Conservation (phyloP, 2,797 vertebrate species). For the Cynopterus sphinx region DNA sequence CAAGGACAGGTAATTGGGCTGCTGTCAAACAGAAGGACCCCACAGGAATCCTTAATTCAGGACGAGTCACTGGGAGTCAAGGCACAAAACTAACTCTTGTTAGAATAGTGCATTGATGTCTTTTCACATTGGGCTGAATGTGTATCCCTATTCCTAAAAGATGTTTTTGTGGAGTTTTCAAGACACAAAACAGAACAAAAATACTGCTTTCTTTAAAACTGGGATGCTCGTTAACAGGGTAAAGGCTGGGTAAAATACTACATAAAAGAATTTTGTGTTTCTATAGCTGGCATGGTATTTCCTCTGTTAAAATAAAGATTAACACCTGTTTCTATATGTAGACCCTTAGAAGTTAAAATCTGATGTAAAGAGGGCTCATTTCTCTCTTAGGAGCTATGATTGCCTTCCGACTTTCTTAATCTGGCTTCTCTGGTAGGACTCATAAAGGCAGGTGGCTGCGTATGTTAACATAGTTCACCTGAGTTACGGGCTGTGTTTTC, state of each 20-base stretch:
- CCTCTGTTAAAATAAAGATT: not conserved
- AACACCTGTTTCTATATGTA: not conserved
- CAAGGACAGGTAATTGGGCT: slow-evolving; percentile 85
- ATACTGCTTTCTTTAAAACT: not conserved
- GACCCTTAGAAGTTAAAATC: not conserved
- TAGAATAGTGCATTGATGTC: not conserved
- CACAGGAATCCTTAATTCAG: not conserved
- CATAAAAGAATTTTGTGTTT: not conserved
- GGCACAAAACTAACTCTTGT: not conserved
- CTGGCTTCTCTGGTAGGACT: not conserved
- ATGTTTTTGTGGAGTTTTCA: not conserved
- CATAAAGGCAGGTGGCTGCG: not conserved
- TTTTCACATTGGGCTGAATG: not conserved
- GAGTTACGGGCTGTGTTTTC: not conserved
- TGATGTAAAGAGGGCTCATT: not conserved
- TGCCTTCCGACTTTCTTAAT: not conserved
- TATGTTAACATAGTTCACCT: too few relatives aligned
- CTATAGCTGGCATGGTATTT: not conserved
- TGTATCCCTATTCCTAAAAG: slow-evolving; percentile 36
- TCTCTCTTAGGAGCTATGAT: not conserved
- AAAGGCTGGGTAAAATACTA: not conserved
- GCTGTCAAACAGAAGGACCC: not conserved
- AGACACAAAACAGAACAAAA: not conserved
- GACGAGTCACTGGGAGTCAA: not conserved
- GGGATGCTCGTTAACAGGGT: not conserved